phyloP scores from a whole-genome alignment of 1,140 invertebrate species.

The Anthonomus grandis region DNA sequence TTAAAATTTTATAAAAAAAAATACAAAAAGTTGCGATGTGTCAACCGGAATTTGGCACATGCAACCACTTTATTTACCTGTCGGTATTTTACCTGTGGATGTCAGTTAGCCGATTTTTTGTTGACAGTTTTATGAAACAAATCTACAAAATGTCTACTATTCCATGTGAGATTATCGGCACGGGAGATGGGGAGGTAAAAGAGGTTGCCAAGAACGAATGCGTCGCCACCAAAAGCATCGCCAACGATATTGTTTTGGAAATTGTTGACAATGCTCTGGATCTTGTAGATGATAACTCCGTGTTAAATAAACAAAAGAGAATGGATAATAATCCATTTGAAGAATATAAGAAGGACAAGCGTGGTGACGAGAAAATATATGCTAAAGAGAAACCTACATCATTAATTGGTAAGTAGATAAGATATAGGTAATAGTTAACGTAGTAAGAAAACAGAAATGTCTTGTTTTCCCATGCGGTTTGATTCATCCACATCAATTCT shows the following conservation, averaged over 20 bases:
- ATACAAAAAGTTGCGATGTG: slow-evolving; percentile 1
- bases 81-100: neutral
- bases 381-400: slow-evolving; percentile 8
- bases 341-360: slow-evolving; percentile 1
- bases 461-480: too few relatives aligned
- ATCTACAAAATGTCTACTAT: slow-evolving; percentile 14
- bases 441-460: too few relatives aligned
- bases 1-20: slow-evolving; percentile 22
- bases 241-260: slow-evolving; percentile 31
- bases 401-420: slow-evolving; percentile 21
- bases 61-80: neutral
- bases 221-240: slow-evolving; percentile 17
- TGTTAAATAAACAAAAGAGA: slow-evolving; percentile 25
- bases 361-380: neutral
- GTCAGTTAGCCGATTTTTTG: neutral
- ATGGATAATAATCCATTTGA: slow-evolving; percentile 22
- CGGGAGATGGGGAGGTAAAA: slow-evolving; percentile 15
- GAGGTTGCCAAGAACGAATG: slow-evolving; percentile 8
- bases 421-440: too few relatives aligned
- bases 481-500: too few relatives aligned
- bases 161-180: slow-evolving; percentile 17
- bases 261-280: slow-evolving; percentile 36
- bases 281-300: slow-evolving; percentile 25
- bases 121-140: neutral
- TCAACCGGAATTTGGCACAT: neutral